Conservation (phyloP, 2,888 invertebrate species). For the Ypsolopha scabrella region DNA sequence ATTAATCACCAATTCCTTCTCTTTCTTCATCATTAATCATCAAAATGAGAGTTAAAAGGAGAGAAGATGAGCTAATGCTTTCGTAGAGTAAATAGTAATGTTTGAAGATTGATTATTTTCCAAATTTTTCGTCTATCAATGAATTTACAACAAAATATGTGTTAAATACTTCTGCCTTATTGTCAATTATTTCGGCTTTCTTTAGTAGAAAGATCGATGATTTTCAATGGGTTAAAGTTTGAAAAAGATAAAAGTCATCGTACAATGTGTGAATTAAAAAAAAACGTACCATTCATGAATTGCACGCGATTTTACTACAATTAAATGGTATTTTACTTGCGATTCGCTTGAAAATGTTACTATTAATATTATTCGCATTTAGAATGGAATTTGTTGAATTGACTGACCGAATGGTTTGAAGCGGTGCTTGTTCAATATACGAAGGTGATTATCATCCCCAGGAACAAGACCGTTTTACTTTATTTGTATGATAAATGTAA, state of each 20-base stretch:
- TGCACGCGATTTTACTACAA: conserved; percentile 20
- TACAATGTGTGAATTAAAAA: background rate
- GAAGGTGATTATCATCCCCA: too few relatives aligned
- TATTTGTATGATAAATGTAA: too few relatives aligned
- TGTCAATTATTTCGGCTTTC: conserved; percentile 19
- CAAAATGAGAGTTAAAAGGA: conserved; percentile 67
- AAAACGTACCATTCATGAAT: conserved; percentile 31
- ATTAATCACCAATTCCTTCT: conserved; percentile 53
- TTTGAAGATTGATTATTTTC: conserved; percentile 52
- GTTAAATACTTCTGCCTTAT: conserved; percentile 8
- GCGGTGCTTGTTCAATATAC: too few relatives aligned
- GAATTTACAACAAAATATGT: conserved; percentile 19
- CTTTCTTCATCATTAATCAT: conserved; percentile 50
- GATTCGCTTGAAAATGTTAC: background rate
- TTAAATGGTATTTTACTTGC: conserved; percentile 27
- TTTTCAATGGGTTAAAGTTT: conserved; percentile 22
- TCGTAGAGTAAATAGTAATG: conserved; percentile 52
- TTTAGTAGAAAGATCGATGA: conserved; percentile 25
- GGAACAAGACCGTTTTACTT: too few relatives aligned
- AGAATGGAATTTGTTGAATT: background rate
- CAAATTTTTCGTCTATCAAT: conserved; percentile 35
- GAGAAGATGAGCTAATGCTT: conserved; percentile 59
- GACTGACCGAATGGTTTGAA: too few relatives aligned
- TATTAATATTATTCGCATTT: background rate
- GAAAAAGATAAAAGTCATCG: background rate